These are phyloP conservation scores for Montipora capitata DNA, from an alignment of 92 coral and sea anemone species.

Conservation along the genomic window DNA sequence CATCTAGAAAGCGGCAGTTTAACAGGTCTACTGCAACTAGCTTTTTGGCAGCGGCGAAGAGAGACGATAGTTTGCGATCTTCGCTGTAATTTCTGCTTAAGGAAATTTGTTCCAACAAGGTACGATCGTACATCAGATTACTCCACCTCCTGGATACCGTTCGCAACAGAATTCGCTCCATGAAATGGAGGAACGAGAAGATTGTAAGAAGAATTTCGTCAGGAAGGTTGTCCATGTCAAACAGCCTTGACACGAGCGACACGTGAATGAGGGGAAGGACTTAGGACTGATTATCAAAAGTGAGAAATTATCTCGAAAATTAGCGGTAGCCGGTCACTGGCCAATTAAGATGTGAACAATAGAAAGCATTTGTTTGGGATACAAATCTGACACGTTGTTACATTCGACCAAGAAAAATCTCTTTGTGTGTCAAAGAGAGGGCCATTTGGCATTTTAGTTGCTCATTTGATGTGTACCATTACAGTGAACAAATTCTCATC, in stretches of 20 bases:
- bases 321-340: too few relatives aligned
- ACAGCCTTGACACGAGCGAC: too few relatives aligned
- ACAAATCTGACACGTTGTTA: constrained; percentile 21
- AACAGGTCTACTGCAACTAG: constrained; percentile 11
- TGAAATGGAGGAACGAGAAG: constrained; percentile 6
- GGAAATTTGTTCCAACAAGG: constrained; percentile 4
- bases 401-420: constrained; percentile 1
- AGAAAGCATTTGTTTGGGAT: constrained; percentile 11
- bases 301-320: too few relatives aligned
- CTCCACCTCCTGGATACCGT: constrained; percentile 21
- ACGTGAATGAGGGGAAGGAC: too few relatives aligned
- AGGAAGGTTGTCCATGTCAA: constrained; percentile 6
- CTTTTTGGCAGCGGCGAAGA: constrained; percentile 15
- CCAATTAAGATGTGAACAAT: neutral
- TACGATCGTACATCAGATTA: neutral
- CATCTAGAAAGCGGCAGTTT: neutral
- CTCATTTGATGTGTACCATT: neutral
- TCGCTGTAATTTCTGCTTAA: neutral
- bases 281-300: too few relatives aligned
- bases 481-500: constrained; percentile 16
- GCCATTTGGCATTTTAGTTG: constrained; percentile 26
- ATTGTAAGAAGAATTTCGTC: constrained; percentile 26
- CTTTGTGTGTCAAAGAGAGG: constrained; percentile 19
- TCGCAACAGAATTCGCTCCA: constrained; percentile 9
- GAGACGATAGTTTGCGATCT: neutral